phyloP scores from a whole-genome alignment of 1,140 invertebrate genomes.

The Phymorhynchus buccinoides region DNA sequence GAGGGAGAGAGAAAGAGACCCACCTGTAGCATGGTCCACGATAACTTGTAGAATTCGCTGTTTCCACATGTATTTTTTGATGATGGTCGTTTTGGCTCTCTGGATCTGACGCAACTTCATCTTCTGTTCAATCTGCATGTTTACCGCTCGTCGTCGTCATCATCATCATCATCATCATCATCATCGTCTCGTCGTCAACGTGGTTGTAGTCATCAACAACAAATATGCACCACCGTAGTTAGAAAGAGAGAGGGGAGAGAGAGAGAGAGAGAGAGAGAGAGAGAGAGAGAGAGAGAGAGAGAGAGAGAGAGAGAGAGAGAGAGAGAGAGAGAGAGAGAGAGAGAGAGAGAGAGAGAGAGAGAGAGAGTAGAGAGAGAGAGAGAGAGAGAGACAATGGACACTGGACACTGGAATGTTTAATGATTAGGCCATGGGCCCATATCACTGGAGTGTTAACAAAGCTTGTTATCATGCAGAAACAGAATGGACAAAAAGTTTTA shows the following conservation, averaged over 20 bases:
- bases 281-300: background rate
- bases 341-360: slow-evolving; percentile 15
- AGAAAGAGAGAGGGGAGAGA: background rate
- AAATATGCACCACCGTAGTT: background rate
- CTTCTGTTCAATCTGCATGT: background rate
- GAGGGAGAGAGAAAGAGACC: background rate
- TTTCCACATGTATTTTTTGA: slow-evolving; percentile 11
- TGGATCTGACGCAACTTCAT: background rate
- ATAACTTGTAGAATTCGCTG: background rate
- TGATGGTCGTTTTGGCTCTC: background rate
- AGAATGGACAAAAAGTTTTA: no score
- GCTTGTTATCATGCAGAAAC: no score
- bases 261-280: slow-evolving; percentile 13
- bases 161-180: no score
- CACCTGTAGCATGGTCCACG: slow-evolving; percentile 1
- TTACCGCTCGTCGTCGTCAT: no score
- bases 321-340: background rate
- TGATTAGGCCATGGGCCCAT: no score
- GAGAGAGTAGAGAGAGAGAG: no score
- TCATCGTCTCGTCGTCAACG: no score
- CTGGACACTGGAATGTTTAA: no score
- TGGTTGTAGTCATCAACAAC: no score
- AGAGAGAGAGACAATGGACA: no score
- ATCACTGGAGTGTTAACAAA: no score
- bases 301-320: background rate